Conservation (phyloP, 2,888 invertebrate genomes). For the Diaprepes abbreviatus region DNA sequence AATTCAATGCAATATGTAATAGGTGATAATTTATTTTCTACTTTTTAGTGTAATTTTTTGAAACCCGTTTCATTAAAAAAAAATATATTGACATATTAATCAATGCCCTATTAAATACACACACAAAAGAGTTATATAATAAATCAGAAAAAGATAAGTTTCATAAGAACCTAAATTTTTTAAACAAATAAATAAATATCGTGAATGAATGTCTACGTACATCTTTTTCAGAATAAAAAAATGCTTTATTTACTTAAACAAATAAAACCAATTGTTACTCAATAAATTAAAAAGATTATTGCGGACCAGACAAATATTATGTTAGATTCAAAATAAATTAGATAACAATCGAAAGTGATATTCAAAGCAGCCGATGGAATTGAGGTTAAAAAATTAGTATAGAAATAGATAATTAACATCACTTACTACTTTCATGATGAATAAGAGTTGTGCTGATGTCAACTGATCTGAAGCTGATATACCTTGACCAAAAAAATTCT, state of each 20-base stretch:
- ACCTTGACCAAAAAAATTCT: constrained; percentile 9
- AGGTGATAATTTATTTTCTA: too few relatives aligned
- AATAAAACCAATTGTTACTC: background rate
- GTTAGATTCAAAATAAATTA: constrained; percentile 7
- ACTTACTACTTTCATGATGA: constrained; percentile 28
- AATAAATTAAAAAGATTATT: constrained; percentile 11
- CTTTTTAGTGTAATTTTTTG: too few relatives aligned
- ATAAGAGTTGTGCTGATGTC: constrained; percentile 1
- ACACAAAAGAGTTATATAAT: too few relatives aligned
- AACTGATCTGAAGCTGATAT: constrained; percentile 15
- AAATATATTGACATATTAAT: too few relatives aligned
- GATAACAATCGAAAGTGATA: constrained; percentile 14
- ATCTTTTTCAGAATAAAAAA: too few relatives aligned
- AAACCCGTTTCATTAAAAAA: too few relatives aligned
- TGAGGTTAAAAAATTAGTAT: constrained; percentile 13
- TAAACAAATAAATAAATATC: too few relatives aligned
- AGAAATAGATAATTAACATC: background rate
- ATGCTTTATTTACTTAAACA: constrained; percentile 14
- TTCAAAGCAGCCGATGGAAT: constrained; percentile 4
- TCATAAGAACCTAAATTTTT: too few relatives aligned
- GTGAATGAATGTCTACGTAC: too few relatives aligned
- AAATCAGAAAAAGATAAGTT: too few relatives aligned
- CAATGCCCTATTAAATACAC: too few relatives aligned
- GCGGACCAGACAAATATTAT: constrained; percentile 11
- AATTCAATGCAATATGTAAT: too few relatives aligned